phyloP scores from a whole-genome alignment of 1,140 invertebrate species.

The Amyelois transitella region DNA sequence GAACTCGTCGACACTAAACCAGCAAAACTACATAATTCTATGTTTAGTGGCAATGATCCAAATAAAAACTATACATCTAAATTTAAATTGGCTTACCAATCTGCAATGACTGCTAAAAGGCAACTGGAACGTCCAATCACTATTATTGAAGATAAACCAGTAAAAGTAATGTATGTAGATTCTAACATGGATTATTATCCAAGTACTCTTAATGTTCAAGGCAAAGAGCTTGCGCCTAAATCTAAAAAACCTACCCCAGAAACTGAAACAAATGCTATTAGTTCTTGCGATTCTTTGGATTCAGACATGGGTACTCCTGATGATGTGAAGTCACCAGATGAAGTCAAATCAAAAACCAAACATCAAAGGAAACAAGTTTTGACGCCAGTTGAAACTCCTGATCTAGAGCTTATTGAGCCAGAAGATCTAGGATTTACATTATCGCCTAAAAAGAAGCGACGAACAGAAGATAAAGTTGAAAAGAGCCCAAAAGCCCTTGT shows the following conservation, averaged over 20 bases:
- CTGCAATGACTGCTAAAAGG: constrained; percentile 50
- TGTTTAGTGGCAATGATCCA: constrained; percentile 28
- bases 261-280: constrained; percentile 26
- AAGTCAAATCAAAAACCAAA: constrained; percentile 54
- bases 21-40: not conserved
- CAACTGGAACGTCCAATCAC: constrained; percentile 51
- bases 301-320: constrained; percentile 44
- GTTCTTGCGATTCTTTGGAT: constrained; percentile 50
- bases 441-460: constrained; percentile 58
- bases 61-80: constrained; percentile 61
- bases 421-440: constrained; percentile 47
- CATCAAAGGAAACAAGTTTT: constrained; percentile 73
- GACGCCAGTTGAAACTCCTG: constrained; percentile 62
- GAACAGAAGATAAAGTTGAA: constrained; percentile 46
- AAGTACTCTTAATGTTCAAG: constrained; percentile 45
- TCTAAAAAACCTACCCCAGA: constrained; percentile 29
- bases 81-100: constrained; percentile 61
- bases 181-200: constrained; percentile 38
- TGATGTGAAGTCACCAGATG: constrained; percentile 45
- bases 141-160: constrained; percentile 63
- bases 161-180: constrained; percentile 61
- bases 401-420: constrained; percentile 66
- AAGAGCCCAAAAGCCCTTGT: constrained; percentile 44
- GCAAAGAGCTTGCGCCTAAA: constrained; percentile 48
- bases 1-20: not conserved